A percentile compares a stretch with the other conserved stretches of the same genome.
These are phyloP conservation scores for Mallateleia sp. DNA, from an alignment of 2,888 invertebrate species.

Conservation along the genomic window DNA sequence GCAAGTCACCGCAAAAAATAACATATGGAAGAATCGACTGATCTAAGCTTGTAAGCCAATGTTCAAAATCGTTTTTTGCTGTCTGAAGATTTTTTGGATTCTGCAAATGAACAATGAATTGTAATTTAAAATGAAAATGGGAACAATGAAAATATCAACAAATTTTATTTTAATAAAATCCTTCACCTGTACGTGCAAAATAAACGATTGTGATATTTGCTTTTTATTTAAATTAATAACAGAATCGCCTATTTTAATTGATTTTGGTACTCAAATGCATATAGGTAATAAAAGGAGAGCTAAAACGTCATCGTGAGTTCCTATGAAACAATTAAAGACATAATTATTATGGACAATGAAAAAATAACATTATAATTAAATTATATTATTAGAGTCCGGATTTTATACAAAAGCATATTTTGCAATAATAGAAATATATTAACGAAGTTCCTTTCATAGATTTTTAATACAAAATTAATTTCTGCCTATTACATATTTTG, in stretches of 20 bases:
- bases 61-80: constrained; percentile 17
- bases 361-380: too few relatives aligned
- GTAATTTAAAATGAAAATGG: not conserved
- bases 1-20: constrained; percentile 24
- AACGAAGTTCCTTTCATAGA: too few relatives aligned
- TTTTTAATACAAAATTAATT: too few relatives aligned
- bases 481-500: too few relatives aligned
- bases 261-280: constrained; percentile 19
- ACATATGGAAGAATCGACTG: constrained; percentile 36
- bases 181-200: constrained; percentile 36
- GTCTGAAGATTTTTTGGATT: constrained; percentile 25
- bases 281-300: constrained; percentile 30
- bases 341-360: too few relatives aligned
- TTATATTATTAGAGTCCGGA: too few relatives aligned
- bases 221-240: not conserved
- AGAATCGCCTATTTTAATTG: constrained; percentile 6
- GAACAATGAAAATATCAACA: not conserved
- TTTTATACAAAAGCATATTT: too few relatives aligned
- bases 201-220: constrained; percentile 25
- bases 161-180: not conserved
- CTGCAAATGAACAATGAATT: constrained; percentile 12
- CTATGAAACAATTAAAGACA: constrained; percentile 40
- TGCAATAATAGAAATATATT: too few relatives aligned
- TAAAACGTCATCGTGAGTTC: constrained; percentile 23
- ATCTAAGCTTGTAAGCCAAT: constrained; percentile 11